A percentile compares a stretch with the other conserved stretches of the same genome.
Conservation (phyloP, 2,113 vertebrate species). For the Entomyzon cyanotis region DNA sequence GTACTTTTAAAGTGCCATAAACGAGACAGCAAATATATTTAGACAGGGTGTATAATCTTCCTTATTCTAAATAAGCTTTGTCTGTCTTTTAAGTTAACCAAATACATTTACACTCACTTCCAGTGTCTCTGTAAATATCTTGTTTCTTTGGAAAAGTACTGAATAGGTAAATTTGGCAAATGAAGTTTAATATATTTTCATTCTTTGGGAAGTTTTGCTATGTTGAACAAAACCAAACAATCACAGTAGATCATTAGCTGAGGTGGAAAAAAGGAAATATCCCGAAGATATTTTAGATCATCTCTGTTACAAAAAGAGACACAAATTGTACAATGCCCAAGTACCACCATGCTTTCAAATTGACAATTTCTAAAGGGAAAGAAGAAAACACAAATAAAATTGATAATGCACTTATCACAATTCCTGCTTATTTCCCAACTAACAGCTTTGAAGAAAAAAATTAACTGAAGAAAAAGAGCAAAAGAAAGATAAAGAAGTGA, state of each 20-base stretch:
- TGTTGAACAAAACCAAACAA: neutral
- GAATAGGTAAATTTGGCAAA: neutral
- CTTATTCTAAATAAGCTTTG: neutral
- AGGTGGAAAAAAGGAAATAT: neutral
- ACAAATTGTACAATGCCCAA: neutral
- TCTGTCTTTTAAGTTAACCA: neutral
- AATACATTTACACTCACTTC: neutral
- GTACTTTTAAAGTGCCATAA: conserved; percentile 21
- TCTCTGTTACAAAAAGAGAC: neutral
- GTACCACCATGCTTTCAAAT: neutral
- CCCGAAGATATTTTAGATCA: neutral
- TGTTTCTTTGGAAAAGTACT: neutral
- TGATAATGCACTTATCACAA: neutral
- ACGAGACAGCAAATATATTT: neutral
- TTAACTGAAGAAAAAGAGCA: neutral
- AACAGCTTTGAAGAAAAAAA: neutral
- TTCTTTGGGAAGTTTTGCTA: neutral
- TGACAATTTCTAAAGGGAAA: neutral
- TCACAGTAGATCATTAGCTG: neutral
- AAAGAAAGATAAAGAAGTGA: neutral
- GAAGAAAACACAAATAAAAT: neutral
- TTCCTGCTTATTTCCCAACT: neutral
- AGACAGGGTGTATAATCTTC: neutral
- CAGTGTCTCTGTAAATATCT: neutral
- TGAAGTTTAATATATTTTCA: neutral